Evolutionary conservation across 2,113 vertebrate genomes (phyloP), one percentile per base, ranked within the genome.

Genomic region (Corythornis madagascariensis): DNA sequence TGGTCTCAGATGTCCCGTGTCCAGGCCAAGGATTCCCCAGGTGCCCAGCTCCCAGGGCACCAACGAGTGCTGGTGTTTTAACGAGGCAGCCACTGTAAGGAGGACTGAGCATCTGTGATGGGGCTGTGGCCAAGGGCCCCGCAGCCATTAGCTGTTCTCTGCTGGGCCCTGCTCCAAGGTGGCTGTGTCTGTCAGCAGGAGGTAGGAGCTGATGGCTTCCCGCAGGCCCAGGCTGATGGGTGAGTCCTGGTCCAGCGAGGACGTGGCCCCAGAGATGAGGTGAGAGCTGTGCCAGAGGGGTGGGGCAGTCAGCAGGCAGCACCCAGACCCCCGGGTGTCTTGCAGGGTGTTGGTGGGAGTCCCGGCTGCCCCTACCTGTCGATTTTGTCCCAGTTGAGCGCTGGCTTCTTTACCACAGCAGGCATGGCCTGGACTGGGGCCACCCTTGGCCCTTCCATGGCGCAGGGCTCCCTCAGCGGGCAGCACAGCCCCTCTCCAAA

Each of bases 161-260:
- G 10, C 4, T 15, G 63, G 53, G 47, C 31, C 59, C 3, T 35
- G 72, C 6, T 93, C 50, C 2, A 93, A 73, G 13, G 14, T 26
- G 3, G 21, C 53, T 0, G 96, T 96, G 4, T 98, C 97, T 0
- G 98, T 98, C 96, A 99, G 96, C 47, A 97, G 98, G 82, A 99
- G 96, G 91, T 99, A 99, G 67, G 98, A 98, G 96, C 87, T 98
- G 87, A 99, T 97, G 93, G 98, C 97, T 66, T 99, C 98, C 72
- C 98, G 96, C 80, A 99, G 97, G 8, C 98, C 98, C 65, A 98
- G 98, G 11, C 98, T 99, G 93, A 99, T 94, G 80, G 98, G 97
- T n/a, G 96, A 97, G 25, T 77, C 69, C 3, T 97, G 95, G 29
- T 97, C 97, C 0, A 59, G 95, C 2, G 94, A 67, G 8, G 93